These are phyloP conservation scores for Pseudomyrmex pallidus DNA, from an alignment of 1,140 invertebrate genomes.

Conservation along the genomic window DNA sequence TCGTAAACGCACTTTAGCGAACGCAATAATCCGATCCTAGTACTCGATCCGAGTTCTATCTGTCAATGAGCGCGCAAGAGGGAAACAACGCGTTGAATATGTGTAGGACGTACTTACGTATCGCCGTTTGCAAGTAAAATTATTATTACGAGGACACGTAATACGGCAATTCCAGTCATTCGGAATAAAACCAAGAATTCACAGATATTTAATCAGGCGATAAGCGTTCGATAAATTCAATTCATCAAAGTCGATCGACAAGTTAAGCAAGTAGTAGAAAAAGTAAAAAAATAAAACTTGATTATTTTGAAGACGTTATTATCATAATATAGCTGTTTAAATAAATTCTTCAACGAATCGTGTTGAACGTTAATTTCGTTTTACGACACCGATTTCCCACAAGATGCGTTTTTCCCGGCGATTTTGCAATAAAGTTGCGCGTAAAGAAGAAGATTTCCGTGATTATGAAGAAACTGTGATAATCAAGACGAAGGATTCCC, in stretches of 20 bases:
- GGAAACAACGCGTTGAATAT: background rate
- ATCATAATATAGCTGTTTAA: background rate
- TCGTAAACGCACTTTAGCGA: slow-evolving; percentile 57
- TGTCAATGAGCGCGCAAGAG: slow-evolving; percentile 33
- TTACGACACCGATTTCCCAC: background rate
- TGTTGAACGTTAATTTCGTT: background rate
- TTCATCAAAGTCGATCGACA: background rate
- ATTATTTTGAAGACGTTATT: background rate
- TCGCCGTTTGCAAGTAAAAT: background rate
- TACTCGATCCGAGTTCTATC: slow-evolving; percentile 17
- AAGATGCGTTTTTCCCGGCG: background rate
- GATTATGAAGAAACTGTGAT: background rate
- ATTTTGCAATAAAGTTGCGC: background rate
- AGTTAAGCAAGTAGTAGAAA: background rate
- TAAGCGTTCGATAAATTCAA: slow-evolving; percentile 7
- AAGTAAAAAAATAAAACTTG: background rate
- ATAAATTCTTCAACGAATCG: background rate
- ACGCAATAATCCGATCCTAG: slow-evolving; percentile 48
- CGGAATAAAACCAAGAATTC: background rate
- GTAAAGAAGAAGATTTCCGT: background rate
- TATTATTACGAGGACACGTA: slow-evolving; percentile 1
- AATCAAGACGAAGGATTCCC: slow-evolving; percentile 2
- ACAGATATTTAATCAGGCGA: too few species aligned
- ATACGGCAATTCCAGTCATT: background rate
- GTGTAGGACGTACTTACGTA: background rate